Base-by-base conservation (phyloP, 2,113 vertebrate species). In the Pseudonaja textilis region DNA sequence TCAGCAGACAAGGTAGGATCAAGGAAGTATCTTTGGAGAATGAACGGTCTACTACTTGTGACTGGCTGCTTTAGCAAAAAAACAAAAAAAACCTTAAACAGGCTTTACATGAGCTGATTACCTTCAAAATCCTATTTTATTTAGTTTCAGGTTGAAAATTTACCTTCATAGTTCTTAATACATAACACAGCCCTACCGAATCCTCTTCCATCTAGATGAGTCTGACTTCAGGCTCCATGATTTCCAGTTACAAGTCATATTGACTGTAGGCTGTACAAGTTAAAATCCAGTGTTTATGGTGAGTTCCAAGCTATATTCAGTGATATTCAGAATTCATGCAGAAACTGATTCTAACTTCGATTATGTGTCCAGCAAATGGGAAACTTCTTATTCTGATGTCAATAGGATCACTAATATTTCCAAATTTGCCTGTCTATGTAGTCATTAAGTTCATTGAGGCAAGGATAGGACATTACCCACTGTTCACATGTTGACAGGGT, bases 11-110 rank as follows among this genome's bases (percentile, higher is more conserved):
- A 39, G 11, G 56, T 39, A 56, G 54, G 85, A 69, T 93, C 4
- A 74, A 91, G 69, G 56, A 89, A 92, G 81, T 88, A 45, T 54
- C 89, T 29, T 74, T 54, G 74, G 69, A 92, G 34, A 91, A 93
- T 52, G 39, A 81, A 26, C 8, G 10, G 14, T 39, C 5, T 56
- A 23, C 14, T 52, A 18, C 10, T 18, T 34, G 55, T 20, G 18
- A 69, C 16, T 50, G 74, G 5, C 14, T 39, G 69, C 45, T n/a
- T 52, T 29, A 11, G 50, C 25, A 5, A 34, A 18, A 89, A 42
- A 5, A 61, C 10, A 11, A 61, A 45, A 5, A 55, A 52, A 0
- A 52, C 2, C 25, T 92, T 74, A 45, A 56, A 16, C 16, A 89
- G 81, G 25, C 52, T 57, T 56, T n/a, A 85, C 56, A 55, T 14